Evolutionary conservation across 1,140 invertebrate species (phyloP).

Genomic region (Saxidomus purpurata): DNA sequence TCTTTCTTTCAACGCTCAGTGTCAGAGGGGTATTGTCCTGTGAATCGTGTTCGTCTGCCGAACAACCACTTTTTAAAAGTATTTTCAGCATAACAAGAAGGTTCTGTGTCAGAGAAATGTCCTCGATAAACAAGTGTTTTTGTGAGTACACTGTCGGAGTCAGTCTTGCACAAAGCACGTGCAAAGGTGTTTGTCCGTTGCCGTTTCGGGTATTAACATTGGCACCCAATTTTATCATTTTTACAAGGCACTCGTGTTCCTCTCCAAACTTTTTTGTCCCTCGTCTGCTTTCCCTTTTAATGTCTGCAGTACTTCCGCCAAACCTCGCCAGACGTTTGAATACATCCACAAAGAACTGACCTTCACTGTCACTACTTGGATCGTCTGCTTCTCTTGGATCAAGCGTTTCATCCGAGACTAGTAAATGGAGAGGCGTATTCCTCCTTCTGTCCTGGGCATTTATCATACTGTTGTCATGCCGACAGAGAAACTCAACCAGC

Average conservation of each 20-base stretch:
- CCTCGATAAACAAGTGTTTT: constrained; percentile 38
- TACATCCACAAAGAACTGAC: neutral
- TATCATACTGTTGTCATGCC: constrained; percentile 11
- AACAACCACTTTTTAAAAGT: constrained; percentile 34
- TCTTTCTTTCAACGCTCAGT: constrained; percentile 46
- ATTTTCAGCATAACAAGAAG: constrained; percentile 59
- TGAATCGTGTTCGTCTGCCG: neutral
- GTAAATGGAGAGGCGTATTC: constrained; percentile 60
- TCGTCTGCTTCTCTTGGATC: constrained; percentile 15
- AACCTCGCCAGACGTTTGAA: neutral
- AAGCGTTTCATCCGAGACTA: constrained; percentile 44
- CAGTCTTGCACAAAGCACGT: constrained; percentile 32
- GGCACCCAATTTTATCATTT: constrained; percentile 52
- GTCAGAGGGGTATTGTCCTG: constrained; percentile 24
- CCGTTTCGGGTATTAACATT: constrained; percentile 29
- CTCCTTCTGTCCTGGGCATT: constrained; percentile 42
- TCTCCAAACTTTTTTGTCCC: constrained; percentile 25
- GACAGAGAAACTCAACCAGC: constrained; percentile 41
- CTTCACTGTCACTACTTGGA: neutral
- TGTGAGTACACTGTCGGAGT: constrained; percentile 28
- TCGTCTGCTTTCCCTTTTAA: constrained; percentile 8
- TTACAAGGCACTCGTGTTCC: constrained; percentile 40
- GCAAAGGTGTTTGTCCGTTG: constrained; percentile 47
- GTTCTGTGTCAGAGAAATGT: constrained; percentile 43
- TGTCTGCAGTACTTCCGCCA: constrained; percentile 6